These are phyloP conservation scores for Cyphomyrmex costatus DNA, from an alignment of 1,140 invertebrate genomes.

Conservation along the genomic window DNA sequence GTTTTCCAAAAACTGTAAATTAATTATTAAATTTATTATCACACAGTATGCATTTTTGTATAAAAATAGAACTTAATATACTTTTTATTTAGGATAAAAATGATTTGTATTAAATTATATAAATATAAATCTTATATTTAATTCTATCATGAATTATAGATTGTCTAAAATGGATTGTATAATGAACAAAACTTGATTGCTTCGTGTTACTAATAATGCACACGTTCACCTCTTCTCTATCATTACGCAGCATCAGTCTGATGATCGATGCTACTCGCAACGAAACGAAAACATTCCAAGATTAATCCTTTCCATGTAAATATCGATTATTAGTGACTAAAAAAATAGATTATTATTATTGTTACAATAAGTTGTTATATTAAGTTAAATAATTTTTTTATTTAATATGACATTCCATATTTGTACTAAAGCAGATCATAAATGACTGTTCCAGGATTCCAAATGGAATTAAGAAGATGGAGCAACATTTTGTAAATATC, in stretches of 20 bases:
- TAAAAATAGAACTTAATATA: neutral
- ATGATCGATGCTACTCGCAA: neutral
- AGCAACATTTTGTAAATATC: constrained; percentile 83
- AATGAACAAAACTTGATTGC: constrained; percentile 1
- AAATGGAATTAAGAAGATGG: constrained; percentile 76
- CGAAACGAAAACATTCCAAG: neutral
- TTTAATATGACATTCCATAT: neutral
- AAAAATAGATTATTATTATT: constrained; percentile 39
- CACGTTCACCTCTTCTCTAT: constrained; percentile 28
- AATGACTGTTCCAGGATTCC: constrained; percentile 78
- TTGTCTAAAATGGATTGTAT: constrained; percentile 14
- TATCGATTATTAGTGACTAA: neutral
- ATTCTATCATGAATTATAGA: constrained; percentile 13
- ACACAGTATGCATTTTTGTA: neutral
- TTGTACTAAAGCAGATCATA: constrained; percentile 23
- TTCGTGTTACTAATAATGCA: constrained; percentile 42
- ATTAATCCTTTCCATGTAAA: constrained; percentile 26
- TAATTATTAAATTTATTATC: neutral
- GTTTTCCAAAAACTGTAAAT: neutral
- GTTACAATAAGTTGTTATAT: neutral
- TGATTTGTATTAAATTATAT: neutral
- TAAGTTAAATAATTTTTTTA: neutral
- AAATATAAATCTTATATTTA: neutral
- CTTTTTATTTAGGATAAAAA: neutral
- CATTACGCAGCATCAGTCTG: constrained; percentile 6